Base-by-base conservation (phyloP, 2,797 vertebrate species). In the Phoxinus dragarum region DNA sequence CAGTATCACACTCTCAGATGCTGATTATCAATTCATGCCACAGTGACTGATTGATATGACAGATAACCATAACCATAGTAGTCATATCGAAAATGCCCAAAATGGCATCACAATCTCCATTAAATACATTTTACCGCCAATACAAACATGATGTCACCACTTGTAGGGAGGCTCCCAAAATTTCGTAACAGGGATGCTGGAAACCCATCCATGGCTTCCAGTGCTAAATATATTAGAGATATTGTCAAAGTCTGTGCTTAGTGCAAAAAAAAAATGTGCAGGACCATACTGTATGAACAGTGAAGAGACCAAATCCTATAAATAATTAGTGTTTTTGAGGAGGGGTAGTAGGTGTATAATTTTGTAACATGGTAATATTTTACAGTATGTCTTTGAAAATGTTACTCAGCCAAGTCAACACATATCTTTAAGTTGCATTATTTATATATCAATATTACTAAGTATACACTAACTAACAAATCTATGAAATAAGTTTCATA, bases 21-120 rank as follows among this genome's bases (percentile, higher is more conserved):
- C 5, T 59, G 49, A 59, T 76, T 76, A 56, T 23, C 12, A 21
- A 76, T 77, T 59, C 21, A 77, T 38, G 19, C 52, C 34, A 76
- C 19, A 76, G 21, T 31, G 2, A 1, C n/a, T 52, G 47, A 74
- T 17, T 59, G 21, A 59, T n/a, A n/a, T n/a, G 52, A 77, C 16
- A 9, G 52, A 40, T 40, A 59, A 76, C 12, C 6, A 56, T n/a
- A 56, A 76, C 4, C 11, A 52, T 16, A 31, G 31, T 10, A 10
- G 72, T 10, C 44, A 40, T 76, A 56, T 77, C 21, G n/a, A 59
- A 36, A n/a, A 23, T 59, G 34, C 17, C 34, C 7, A 68, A 68
- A 68, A 68, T 68, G 8, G 38, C 61, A 66, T 66, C 61, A 66
- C 61, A 31, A 31, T 64, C 5, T 74, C 72, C 17, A 74, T 74